These are phyloP conservation scores for Eristalinus aeneus DNA, from an alignment of 2,888 invertebrate species.

Conservation along the genomic window DNA sequence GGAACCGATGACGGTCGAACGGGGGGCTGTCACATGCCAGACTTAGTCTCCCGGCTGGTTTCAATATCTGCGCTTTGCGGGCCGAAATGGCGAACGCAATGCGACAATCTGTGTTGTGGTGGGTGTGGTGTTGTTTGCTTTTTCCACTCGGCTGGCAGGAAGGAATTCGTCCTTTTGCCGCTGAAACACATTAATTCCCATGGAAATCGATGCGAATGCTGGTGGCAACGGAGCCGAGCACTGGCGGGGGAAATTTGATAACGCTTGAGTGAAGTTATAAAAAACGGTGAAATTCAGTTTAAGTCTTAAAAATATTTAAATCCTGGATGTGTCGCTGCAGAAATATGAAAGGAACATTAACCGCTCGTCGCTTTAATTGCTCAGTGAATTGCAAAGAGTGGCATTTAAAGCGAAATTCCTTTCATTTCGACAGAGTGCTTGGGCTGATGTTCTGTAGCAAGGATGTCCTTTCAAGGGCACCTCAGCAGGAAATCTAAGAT, in stretches of 20 bases:
- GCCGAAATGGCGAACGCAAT: constrained; percentile 15
- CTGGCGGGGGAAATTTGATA: background rate
- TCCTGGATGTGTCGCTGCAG: background rate
- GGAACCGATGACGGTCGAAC: background rate
- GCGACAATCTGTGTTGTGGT: constrained; percentile 9
- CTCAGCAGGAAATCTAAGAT: too few species aligned
- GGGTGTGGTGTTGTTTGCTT: background rate
- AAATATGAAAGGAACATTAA: background rate
- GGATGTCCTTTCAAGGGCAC: too few species aligned
- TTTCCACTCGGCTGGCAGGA: background rate
- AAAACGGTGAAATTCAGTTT: background rate
- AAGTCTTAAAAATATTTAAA: background rate
- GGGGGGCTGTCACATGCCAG: background rate
- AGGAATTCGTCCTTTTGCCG: background rate
- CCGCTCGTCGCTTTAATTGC: background rate
- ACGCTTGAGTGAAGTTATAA: constrained; percentile 6
- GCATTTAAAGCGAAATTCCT: too few species aligned
- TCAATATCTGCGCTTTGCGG: background rate
- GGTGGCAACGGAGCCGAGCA: background rate
- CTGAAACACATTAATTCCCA: constrained; percentile 35
- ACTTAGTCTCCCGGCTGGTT: background rate
- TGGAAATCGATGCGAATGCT: constrained; percentile 17
- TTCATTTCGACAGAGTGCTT: too few species aligned
- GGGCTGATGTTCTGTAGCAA: too few species aligned
- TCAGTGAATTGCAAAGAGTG: too few species aligned